Conservation (phyloP, 2,797 vertebrate genomes). For the Tadarida brasiliensis region DNA sequence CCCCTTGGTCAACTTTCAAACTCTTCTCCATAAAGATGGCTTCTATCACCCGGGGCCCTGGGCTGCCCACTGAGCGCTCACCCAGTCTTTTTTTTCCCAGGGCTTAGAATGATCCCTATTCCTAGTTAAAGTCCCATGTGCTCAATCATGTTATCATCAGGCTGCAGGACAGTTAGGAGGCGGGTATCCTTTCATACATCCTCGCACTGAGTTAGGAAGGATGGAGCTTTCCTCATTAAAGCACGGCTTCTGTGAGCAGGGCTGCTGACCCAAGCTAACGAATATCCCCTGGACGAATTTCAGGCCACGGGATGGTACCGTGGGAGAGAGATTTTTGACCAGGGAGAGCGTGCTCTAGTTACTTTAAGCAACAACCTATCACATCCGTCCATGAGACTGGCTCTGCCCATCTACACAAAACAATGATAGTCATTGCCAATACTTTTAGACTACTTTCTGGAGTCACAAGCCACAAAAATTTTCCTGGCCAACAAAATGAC, state of each 20-base stretch:
- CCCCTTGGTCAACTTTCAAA: neutral
- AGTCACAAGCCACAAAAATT: neutral
- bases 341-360: neutral
- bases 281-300: neutral
- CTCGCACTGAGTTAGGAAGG: neutral
- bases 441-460: neutral
- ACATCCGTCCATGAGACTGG: neutral
- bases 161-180: neutral
- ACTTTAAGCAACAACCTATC: neutral
- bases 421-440: neutral
- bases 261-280: neutral
- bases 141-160: fast-evolving
- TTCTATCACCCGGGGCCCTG: neutral
- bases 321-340: neutral
- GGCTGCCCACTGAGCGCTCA: neutral
- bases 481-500: neutral
- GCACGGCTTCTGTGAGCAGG: neutral
- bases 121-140: neutral
- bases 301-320: too few relatives aligned
- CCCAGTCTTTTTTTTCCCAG: neutral
- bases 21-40: neutral
- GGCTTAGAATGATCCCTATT: neutral
- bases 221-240: neutral
- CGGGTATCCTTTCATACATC: neutral
- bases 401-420: neutral